phyloP scores from a whole-genome alignment of 2,797 vertebrate genomes.

The Gymnodraco acuticeps region DNA sequence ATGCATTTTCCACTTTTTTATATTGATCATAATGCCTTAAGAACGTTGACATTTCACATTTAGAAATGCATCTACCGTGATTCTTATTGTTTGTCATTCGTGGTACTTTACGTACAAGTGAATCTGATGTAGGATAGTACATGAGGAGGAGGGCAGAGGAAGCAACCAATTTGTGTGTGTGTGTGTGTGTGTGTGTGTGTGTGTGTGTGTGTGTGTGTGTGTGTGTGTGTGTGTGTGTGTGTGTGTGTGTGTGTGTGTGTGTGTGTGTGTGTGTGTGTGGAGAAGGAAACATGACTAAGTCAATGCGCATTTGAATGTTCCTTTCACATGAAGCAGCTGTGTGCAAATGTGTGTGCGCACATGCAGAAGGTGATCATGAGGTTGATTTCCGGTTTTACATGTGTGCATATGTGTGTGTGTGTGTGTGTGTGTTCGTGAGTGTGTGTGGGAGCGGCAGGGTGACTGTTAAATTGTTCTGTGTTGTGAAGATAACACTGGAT shows the following conservation, averaged over 20 bases:
- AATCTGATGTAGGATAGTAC: conserved; percentile 19
- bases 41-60: neutral
- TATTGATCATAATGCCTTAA: neutral
- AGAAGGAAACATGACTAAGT: conserved; percentile 16
- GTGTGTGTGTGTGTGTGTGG: conserved; percentile 6
- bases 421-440: neutral
- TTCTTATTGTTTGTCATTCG: neutral
- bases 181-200: neutral
- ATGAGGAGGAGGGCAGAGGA: conserved; percentile 32
- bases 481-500: conserved; percentile 82
- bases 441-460: conserved; percentile 40
- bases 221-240: conserved; percentile 9
- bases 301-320: conserved; percentile 53
- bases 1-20: neutral
- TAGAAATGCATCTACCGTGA: neutral
- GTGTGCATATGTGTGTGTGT: neutral
- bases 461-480: conserved; percentile 84
- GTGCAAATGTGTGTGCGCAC: conserved; percentile 64
- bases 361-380: conserved; percentile 53
- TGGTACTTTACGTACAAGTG: conserved; percentile 9
- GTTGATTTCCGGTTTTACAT: conserved; percentile 45
- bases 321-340: conserved; percentile 63
- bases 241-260: neutral
- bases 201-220: neutral
- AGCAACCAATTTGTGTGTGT: neutral